A percentile compares a stretch with the other conserved stretches of the same genome.
Evolutionary conservation across 2,888 invertebrate genomes (phyloP).

Genomic region (Sisyra nigra): DNA sequence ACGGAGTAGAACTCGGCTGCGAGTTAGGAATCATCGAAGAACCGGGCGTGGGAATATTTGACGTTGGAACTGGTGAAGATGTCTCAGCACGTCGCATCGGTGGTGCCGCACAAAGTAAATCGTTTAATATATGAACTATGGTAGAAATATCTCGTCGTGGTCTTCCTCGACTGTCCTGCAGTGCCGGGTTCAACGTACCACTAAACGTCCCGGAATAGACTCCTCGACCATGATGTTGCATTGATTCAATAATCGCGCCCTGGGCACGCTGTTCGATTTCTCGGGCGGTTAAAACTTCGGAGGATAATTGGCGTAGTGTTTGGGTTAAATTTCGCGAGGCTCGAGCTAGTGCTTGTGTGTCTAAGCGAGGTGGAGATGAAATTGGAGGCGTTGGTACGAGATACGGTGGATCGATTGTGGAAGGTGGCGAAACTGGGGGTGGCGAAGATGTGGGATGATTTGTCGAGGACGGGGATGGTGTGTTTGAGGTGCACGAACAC

Average conservation of each 20-base stretch:
- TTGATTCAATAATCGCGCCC: slow-evolving; percentile 77
- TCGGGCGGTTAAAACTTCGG: slow-evolving; percentile 63
- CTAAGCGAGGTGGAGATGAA: slow-evolving; percentile 13
- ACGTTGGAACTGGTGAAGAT: slow-evolving; percentile 21
- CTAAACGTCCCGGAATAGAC: slow-evolving; percentile 95
- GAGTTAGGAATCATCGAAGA: slow-evolving; percentile 20
- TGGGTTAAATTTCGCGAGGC: slow-evolving; percentile 85
- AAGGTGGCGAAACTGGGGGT: slow-evolving; percentile 11
- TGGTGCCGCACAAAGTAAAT: slow-evolving; percentile 76
- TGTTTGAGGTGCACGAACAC: slow-evolving; percentile 18
- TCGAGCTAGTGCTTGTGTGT: slow-evolving; percentile 59
- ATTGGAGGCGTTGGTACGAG: slow-evolving; percentile 19
- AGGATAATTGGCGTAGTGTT: slow-evolving; percentile 75
- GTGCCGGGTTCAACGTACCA: slow-evolving; percentile 82
- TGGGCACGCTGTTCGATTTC: slow-evolving; percentile 20
- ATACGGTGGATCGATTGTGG: neutral
- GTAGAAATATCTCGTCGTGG: slow-evolving; percentile 90
- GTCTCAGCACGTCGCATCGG: slow-evolving; percentile 23
- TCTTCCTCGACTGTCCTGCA: slow-evolving; percentile 81
- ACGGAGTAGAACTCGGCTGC: slow-evolving; percentile 3
- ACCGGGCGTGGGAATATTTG: slow-evolving; percentile 25
- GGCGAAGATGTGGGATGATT: slow-evolving; percentile 9
- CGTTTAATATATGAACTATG: slow-evolving; percentile 90
- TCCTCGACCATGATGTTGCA: slow-evolving; percentile 88
- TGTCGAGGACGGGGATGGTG: slow-evolving; percentile 24